Evolutionary conservation across 2,113 vertebrate species (phyloP).

Genomic region (Pundamilia nyererei): DNA sequence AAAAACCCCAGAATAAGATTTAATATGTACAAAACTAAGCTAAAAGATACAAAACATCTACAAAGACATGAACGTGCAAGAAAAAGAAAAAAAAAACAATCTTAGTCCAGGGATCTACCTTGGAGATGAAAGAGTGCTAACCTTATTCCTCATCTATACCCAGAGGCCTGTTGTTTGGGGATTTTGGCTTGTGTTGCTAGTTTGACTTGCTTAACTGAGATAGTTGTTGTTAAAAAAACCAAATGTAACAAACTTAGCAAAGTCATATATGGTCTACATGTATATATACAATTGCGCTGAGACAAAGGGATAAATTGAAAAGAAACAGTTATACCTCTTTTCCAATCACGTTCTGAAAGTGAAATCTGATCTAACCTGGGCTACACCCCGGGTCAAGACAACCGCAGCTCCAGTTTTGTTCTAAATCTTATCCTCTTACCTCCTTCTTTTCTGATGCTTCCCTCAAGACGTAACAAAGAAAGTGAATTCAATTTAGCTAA

Average conservation of each 20-base stretch:
- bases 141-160: neutral
- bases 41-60: neutral
- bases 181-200: neutral
- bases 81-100: accelerated
- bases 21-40: neutral
- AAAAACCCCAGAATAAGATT: neutral
- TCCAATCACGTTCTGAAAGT: neutral
- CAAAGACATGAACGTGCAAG: accelerated
- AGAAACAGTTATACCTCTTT: neutral
- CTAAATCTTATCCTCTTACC: neutral
- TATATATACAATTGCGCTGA: neutral
- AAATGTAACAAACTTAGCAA: neutral
- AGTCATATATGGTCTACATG: neutral
- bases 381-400: no score
- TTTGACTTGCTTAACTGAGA: neutral
- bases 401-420: neutral
- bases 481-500: neutral
- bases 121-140: neutral
- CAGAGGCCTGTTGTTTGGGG: neutral
- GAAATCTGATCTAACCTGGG: neutral
- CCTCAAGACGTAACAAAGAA: neutral
- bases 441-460: accelerated
- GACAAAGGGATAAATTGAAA: neutral
- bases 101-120: accelerated
- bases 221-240: neutral